A percentile compares a stretch with the other conserved stretches of the same genome.
Evolutionary conservation across 92 coral and sea anemone genomes (phyloP).

Genomic region (Pocillopora meandrina): DNA sequence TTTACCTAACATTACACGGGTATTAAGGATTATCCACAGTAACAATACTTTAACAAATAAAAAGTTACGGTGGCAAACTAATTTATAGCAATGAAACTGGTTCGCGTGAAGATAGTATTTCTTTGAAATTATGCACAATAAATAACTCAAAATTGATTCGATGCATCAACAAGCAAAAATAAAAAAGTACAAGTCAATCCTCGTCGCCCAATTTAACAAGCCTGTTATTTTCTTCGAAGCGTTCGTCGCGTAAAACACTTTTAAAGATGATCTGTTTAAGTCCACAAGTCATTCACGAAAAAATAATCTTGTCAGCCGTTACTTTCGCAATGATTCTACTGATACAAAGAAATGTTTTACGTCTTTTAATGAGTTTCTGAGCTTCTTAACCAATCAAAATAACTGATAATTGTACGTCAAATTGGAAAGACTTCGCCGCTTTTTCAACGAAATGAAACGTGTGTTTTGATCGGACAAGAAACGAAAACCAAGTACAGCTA

Average conservation of each 20-base stretch:
- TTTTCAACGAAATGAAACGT: not conserved
- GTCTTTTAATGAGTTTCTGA: not conserved
- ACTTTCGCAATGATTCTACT: too few relatives aligned
- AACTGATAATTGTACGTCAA: not conserved
- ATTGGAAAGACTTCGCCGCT: not conserved
- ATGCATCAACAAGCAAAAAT: not conserved
- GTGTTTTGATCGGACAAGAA: not conserved
- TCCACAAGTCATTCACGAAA: too few relatives aligned
- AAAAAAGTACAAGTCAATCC: slow-evolving; percentile 15
- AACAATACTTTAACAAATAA: slow-evolving; percentile 17
- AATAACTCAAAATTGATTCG: slow-evolving; percentile 19
- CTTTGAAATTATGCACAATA: slow-evolving; percentile 9
- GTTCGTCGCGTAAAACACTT: too few relatives aligned
- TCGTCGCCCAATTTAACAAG: not conserved
- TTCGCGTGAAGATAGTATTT: not conserved
- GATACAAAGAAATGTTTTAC: not conserved
- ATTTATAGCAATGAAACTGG: slow-evolving; percentile 13
- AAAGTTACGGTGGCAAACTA: not conserved
- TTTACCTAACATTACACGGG: slow-evolving; percentile 8
- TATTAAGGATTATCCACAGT: not conserved
- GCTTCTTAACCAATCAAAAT: not conserved
- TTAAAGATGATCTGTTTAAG: too few relatives aligned
- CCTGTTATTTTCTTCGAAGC: not conserved
- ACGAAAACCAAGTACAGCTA: not conserved
- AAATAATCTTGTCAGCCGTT: too few relatives aligned